Conservation (phyloP, 2,797 vertebrate genomes). For the Yasuhikotakia modesta region DNA sequence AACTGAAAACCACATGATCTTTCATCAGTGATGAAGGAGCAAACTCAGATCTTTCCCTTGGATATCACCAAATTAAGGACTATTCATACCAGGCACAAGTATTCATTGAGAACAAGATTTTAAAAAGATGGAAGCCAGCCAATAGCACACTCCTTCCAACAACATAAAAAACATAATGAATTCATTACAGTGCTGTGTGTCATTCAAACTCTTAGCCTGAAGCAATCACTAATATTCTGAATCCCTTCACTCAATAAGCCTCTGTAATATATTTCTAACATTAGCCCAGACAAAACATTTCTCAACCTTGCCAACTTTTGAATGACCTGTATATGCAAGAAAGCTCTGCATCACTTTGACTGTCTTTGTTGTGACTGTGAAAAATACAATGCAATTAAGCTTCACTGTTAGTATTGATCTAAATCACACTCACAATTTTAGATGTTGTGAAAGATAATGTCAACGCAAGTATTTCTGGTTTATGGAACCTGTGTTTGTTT, state of each 20-base stretch:
- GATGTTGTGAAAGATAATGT: too few species aligned
- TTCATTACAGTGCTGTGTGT: conserved; percentile 25
- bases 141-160: neutral
- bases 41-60: neutral
- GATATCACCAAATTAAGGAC: neutral
- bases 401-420: neutral
- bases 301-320: conserved; percentile 35
- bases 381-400: conserved; percentile 39
- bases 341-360: conserved; percentile 18
- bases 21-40: neutral
- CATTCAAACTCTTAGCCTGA: conserved; percentile 20
- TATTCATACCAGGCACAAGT: neutral
- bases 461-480: conserved; percentile 6
- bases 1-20: neutral
- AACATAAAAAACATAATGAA: conserved; percentile 26
- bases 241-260: conserved; percentile 11
- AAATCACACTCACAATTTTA: conserved; percentile 7
- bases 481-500: conserved; percentile 17
- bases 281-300: conserved; percentile 30
- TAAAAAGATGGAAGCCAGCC: neutral
- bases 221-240: conserved; percentile 29
- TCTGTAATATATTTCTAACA: conserved; percentile 47
- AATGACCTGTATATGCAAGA: conserved; percentile 42
- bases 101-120: neutral
- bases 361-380: conserved; percentile 26